These are phyloP conservation scores for Acholoe squamosa DNA, from an alignment of 2,888 invertebrate genomes.

Conservation along the genomic window DNA sequence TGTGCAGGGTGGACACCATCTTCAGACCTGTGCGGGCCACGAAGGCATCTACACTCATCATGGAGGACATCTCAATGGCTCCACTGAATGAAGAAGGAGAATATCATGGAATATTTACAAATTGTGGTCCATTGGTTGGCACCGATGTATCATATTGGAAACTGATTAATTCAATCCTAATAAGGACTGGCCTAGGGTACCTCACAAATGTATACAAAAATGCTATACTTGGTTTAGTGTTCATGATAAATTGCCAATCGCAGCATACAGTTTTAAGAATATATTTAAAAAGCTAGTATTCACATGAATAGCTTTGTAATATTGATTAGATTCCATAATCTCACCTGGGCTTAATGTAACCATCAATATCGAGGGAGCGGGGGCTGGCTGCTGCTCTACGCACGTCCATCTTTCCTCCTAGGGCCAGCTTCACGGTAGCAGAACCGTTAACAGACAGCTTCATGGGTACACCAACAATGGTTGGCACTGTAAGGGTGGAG, in stretches of 20 bases:
- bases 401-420: constrained; percentile 91
- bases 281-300: not conserved
- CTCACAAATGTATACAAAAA: too few relatives aligned
- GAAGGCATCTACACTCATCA: constrained; percentile 92
- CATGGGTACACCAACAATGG: constrained; percentile 92
- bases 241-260: too few relatives aligned
- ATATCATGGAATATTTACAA: too few relatives aligned
- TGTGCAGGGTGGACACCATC: constrained; percentile 91
- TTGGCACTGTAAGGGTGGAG: constrained; percentile 92
- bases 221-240: too few relatives aligned
- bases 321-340: not conserved
- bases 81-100: constrained; percentile 85
- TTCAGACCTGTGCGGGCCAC: constrained; percentile 92
- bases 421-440: constrained; percentile 92
- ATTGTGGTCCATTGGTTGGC: too few relatives aligned
- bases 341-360: constrained; percentile 91
- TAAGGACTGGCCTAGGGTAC: too few relatives aligned
- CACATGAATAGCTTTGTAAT: not conserved
- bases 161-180: too few relatives aligned
- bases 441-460: constrained; percentile 93
- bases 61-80: constrained; percentile 91
- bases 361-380: constrained; percentile 89
- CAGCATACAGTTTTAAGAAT: too few relatives aligned
- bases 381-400: constrained; percentile 84
- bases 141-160: too few relatives aligned